Conservation (phyloP, 2,797 vertebrate genomes). For the Phrynocephalus guinanensis region DNA sequence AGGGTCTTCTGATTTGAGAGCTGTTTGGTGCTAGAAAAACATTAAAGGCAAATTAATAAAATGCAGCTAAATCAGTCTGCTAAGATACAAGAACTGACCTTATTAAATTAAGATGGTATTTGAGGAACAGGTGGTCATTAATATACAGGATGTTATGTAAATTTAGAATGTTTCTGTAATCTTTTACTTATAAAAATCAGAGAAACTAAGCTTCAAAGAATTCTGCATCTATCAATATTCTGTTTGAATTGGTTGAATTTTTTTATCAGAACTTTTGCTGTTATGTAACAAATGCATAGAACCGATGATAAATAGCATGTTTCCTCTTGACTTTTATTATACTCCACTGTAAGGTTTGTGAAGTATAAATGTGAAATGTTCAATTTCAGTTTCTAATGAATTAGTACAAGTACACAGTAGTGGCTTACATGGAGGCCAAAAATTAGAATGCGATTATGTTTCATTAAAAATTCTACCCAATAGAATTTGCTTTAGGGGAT, state of each 20-base stretch:
- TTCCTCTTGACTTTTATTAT: slow-evolving; percentile 55
- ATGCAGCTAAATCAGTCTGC: slow-evolving; percentile 53
- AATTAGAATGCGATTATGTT: slow-evolving; percentile 51
- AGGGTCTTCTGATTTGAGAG: slow-evolving; percentile 59
- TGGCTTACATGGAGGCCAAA: slow-evolving; percentile 43
- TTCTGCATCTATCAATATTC: slow-evolving; percentile 38
- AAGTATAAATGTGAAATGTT: slow-evolving; percentile 53
- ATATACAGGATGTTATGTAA: slow-evolving; percentile 46
- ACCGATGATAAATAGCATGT: slow-evolving; percentile 23
- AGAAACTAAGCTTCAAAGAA: slow-evolving; percentile 54
- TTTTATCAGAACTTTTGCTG: slow-evolving; percentile 42
- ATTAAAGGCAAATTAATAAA: slow-evolving; percentile 59
- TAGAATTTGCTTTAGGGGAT: slow-evolving; percentile 64
- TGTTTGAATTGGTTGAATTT: slow-evolving; percentile 56
- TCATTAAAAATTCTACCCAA: slow-evolving; percentile 60
- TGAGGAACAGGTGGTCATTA: slow-evolving; percentile 52
- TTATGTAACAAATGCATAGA: slow-evolving; percentile 36
- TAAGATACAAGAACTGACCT: slow-evolving; percentile 47
- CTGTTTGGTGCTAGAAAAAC: slow-evolving; percentile 53
- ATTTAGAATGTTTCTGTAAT: slow-evolving; percentile 43
- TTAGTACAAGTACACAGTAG: slow-evolving; percentile 42
- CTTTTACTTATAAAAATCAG: slow-evolving; percentile 14
- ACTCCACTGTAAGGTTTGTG: slow-evolving; percentile 39
- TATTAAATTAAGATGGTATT: slow-evolving; percentile 33
- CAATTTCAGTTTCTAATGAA: slow-evolving; percentile 41